phyloP scores from a whole-genome alignment of 2,113 vertebrate genomes.

The Dromas ardeola region DNA sequence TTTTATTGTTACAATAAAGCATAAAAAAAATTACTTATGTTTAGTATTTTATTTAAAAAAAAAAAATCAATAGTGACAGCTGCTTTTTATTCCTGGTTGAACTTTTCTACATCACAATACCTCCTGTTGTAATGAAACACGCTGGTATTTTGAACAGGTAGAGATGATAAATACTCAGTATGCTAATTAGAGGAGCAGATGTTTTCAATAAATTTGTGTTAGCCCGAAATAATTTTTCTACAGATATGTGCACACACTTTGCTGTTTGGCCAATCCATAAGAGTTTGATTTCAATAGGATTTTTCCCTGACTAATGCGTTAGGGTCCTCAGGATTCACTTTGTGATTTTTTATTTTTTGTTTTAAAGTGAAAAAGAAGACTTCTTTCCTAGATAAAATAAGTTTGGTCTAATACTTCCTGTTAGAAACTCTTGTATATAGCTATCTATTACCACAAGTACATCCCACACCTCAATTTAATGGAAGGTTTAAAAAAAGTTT shows the following conservation, averaged over 20 bases:
- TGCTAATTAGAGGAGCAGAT: constrained; percentile 1
- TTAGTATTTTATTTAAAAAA: not conserved
- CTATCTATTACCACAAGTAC: not conserved
- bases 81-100: not conserved
- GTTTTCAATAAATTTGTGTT: not conserved
- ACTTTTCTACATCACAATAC: not conserved
- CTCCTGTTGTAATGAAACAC: not conserved
- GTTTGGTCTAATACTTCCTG: not conserved
- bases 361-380: not conserved
- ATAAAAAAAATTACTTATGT: not conserved
- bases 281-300: not conserved
- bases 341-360: not conserved
- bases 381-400: not conserved
- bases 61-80: not conserved
- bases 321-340: not conserved
- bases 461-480: not conserved
- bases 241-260: not conserved
- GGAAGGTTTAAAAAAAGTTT: not conserved
- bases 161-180: not conserved
- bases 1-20: not conserved
- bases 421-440: not conserved
- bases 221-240: not conserved
- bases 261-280: not conserved
- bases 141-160: not conserved
- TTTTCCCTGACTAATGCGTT: not conserved